A percentile compares a stretch with the other conserved stretches of the same genome.
phyloP scores from a whole-genome alignment of 2,113 vertebrate species.

The Notarius lentiginosus region DNA sequence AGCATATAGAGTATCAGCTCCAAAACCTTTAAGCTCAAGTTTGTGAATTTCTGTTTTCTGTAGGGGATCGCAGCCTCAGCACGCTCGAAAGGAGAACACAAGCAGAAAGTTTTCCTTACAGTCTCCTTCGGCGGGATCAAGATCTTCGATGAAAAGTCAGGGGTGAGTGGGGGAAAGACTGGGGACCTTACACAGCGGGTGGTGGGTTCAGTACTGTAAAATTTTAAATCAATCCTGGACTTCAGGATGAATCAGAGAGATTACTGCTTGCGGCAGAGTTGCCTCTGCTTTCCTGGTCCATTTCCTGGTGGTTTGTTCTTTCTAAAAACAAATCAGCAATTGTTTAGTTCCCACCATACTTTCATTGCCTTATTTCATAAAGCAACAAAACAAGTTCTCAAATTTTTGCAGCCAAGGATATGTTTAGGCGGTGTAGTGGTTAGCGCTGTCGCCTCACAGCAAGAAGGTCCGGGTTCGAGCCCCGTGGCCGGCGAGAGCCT shows the following conservation, averaged over 20 bases:
- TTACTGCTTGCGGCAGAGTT: neutral
- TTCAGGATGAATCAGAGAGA: conserved; percentile 1
- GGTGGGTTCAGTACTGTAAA: neutral
- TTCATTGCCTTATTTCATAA: neutral
- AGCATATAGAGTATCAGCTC: neutral
- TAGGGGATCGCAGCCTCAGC: conserved; percentile 90
- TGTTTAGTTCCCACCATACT: neutral
- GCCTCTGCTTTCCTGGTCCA: neutral
- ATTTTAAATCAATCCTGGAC: neutral
- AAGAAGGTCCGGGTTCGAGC: too few species aligned
- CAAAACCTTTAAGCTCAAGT: neutral
- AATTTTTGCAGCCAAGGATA: neutral
- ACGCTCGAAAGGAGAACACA: conserved; percentile 97
- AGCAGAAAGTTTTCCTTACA: conserved; percentile 96
- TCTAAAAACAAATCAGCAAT: neutral
- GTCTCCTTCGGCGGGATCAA: conserved; percentile 98
- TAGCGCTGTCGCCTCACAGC: too few species aligned
- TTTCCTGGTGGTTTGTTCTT: neutral
- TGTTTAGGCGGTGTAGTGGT: neutral
- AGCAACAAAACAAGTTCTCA: neutral
- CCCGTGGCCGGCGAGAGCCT: too few species aligned
- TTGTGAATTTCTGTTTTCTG: conserved; percentile 56
- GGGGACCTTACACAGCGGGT: neutral
- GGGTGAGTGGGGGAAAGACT: conserved; percentile 79
- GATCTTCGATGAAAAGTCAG: conserved; percentile 98